These are phyloP conservation scores for Condylura cristata DNA, from an alignment of 2,113 vertebrate species.

Conservation along the genomic window DNA sequence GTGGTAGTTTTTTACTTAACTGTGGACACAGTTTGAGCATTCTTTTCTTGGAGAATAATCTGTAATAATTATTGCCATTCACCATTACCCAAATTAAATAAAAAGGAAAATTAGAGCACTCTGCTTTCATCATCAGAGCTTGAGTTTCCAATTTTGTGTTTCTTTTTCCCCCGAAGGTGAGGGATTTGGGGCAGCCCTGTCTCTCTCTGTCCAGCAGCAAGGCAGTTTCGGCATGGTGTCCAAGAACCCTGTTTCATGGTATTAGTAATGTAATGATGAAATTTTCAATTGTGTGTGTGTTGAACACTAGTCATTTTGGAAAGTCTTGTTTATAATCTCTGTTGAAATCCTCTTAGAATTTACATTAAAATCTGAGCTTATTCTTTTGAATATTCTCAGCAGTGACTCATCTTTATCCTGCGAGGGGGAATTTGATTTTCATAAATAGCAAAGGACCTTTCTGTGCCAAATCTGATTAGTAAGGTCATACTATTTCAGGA, in stretches of 20 bases:
- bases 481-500: constrained; percentile 57
- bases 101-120: not conserved
- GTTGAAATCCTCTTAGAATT: constrained; percentile 52
- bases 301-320: constrained; percentile 39
- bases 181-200: rapidly evolving
- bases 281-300: constrained; percentile 19
- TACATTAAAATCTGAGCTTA: constrained; percentile 36
- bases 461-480: constrained; percentile 49
- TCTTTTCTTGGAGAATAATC: not conserved
- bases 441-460: constrained; percentile 61
- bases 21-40: not conserved
- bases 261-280: not conserved
- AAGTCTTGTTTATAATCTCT: constrained; percentile 46
- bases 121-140: not conserved
- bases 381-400: not conserved
- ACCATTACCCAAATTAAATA: not conserved
- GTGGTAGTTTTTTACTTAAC: not conserved
- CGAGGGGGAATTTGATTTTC: constrained; percentile 49
- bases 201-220: not conserved
- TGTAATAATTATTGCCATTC: not conserved
- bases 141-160: not conserved
- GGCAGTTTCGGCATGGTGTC: not conserved
- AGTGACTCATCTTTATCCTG: constrained; percentile 56
- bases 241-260: not conserved
- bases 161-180: not conserved